phyloP scores from a whole-genome alignment of 1,140 invertebrate genomes.

The Melanaphis sacchari region DNA sequence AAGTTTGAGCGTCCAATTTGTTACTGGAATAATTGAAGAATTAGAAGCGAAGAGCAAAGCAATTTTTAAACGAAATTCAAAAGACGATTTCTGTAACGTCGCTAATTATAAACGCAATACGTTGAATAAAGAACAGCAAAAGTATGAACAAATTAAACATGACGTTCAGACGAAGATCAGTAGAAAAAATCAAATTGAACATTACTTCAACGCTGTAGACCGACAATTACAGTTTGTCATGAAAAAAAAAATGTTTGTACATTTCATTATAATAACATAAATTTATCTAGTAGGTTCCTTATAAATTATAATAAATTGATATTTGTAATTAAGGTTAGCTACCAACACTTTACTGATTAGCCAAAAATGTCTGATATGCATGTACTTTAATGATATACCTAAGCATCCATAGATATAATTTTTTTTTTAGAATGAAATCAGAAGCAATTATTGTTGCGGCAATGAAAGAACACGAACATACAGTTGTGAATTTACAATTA shows the following conservation, averaged over 20 bases:
- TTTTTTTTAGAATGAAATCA: slow-evolving; percentile 42
- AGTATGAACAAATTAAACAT: neutral
- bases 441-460: neutral
- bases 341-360: too few species aligned
- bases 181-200: neutral
- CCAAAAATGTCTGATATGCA: too few species aligned
- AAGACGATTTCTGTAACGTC: neutral
- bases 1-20: neutral
- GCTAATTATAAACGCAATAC: neutral
- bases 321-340: too few species aligned
- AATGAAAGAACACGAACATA: slow-evolving; percentile 45
- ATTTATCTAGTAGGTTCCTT: neutral
- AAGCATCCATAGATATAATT: too few species aligned
- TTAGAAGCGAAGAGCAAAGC: neutral
- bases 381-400: too few species aligned
- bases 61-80: neutral
- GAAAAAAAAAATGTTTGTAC: slow-evolving; percentile 13
- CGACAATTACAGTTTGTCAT: neutral
- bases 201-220: neutral
- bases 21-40: neutral
- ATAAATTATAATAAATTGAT: neutral
- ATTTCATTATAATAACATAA: neutral
- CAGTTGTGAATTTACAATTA: slow-evolving; percentile 1
- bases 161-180: neutral
- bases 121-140: neutral